phyloP scores from a whole-genome alignment of 1,140 invertebrate genomes.

The Oedothorax gibbosus region DNA sequence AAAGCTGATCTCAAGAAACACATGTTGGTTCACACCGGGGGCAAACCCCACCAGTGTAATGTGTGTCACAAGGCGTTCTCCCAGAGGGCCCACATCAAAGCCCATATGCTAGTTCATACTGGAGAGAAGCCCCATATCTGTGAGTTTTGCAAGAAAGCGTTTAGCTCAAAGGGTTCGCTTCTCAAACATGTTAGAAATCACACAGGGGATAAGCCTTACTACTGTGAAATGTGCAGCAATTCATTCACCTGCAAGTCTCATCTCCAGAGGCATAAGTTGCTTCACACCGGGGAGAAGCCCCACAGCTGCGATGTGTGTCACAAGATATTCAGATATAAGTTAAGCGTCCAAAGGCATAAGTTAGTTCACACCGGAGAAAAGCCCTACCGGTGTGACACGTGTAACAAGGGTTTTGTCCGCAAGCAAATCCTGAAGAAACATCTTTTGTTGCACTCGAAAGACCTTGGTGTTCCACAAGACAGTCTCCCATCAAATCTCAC shows the following conservation, averaged over 20 bases:
- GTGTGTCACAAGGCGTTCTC: conserved; percentile 80
- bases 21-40: no score
- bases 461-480: conserved; percentile 70
- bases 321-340: conserved; percentile 4
- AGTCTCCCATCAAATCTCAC: conserved; percentile 98
- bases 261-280: background rate
- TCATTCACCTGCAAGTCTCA: background rate
- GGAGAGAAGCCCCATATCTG: conserved; percentile 98
- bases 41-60: no score
- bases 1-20: no score
- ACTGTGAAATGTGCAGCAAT: conserved; percentile 78
- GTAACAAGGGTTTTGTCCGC: conserved; percentile 15
- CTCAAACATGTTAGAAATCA: conserved; percentile 99
- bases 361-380: conserved; percentile 31
- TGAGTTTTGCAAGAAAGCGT: conserved; percentile 94
- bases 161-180: conserved; percentile 97
- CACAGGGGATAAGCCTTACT: conserved; percentile 96
- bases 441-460: background rate
- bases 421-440: conserved; percentile 6
- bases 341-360: conserved; percentile 1
- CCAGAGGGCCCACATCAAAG: conserved; percentile 98
- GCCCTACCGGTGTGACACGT: conserved; percentile 14
- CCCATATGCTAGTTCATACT: conserved; percentile 95
- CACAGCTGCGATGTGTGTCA: conserved; percentile 4
- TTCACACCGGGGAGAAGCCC: conserved; percentile 24